A percentile compares a stretch with the other conserved stretches of the same genome.
phyloP scores from a whole-genome alignment of 2,113 vertebrate genomes.

The Conger conger region DNA sequence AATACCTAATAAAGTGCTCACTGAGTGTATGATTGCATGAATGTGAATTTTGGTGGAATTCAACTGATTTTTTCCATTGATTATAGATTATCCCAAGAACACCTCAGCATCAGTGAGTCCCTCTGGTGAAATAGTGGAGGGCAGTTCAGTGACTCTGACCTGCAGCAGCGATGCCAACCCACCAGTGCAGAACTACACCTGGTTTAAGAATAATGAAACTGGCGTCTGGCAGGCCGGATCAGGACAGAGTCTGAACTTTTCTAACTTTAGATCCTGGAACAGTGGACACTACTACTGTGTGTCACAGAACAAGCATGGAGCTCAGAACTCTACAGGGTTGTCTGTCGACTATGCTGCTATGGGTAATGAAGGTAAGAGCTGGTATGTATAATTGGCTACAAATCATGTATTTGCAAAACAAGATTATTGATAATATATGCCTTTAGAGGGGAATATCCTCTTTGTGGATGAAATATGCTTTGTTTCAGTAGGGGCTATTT shows the following conservation, averaged over 20 bases:
- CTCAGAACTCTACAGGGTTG: not conserved
- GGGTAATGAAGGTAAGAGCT: not conserved
- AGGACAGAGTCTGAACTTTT: not conserved
- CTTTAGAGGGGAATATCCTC: too few species aligned
- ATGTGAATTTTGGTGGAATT: too few species aligned
- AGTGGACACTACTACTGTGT: conserved; percentile 19
- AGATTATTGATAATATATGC: too few species aligned
- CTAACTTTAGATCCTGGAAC: conserved; percentile 1
- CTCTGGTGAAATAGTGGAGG: conserved; percentile 2
- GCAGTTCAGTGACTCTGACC: conserved; percentile 30
- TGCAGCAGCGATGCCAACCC: conserved; percentile 36
- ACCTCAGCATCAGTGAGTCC: not conserved
- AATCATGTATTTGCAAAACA: too few species aligned
- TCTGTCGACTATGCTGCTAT: not conserved
- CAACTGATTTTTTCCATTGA: not conserved
- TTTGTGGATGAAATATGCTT: too few species aligned
- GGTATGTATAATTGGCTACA: not conserved
- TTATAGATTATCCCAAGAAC: conserved; percentile 16
- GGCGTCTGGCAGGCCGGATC: not conserved
- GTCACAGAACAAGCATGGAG: not conserved
- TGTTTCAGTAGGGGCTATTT: too few species aligned
- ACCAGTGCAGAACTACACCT: conserved; percentile 26
- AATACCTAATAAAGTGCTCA: too few species aligned
- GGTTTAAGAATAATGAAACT: conserved; percentile 13
- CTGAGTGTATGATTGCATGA: too few species aligned